Evolutionary conservation across 2,113 vertebrate species (phyloP).

Genomic region (Psittacara wagleri): DNA sequence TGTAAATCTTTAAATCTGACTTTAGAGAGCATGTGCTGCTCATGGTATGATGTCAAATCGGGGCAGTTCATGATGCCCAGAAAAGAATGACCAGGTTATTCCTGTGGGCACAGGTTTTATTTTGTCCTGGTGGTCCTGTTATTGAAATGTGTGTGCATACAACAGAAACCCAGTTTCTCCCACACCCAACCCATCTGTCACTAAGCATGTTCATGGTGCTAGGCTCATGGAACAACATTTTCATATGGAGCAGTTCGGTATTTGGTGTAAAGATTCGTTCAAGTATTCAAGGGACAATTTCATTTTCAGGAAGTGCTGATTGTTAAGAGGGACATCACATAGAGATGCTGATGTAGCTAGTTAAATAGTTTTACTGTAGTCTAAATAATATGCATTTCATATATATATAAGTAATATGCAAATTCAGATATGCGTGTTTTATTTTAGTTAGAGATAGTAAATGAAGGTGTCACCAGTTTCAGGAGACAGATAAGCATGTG

Average conservation of each 20-base stretch:
- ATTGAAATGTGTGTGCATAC: background rate
- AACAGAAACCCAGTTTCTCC: background rate
- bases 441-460: background rate
- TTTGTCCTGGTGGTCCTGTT: background rate
- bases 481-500: background rate
- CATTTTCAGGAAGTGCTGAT: background rate
- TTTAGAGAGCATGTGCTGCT: background rate
- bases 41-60: background rate
- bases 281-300: background rate
- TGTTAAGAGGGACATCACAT: background rate
- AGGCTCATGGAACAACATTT: background rate
- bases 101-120: background rate
- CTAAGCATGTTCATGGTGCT: background rate
- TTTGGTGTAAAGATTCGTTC: background rate
- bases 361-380: background rate
- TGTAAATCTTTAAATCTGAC: slow-evolving; percentile 30
- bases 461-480: background rate
- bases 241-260: background rate
- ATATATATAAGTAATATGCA: background rate
- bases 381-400: background rate
- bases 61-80: background rate
- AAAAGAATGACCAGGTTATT: background rate
- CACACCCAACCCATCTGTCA: background rate
- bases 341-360: background rate
- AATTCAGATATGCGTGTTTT: background rate